phyloP scores from a whole-genome alignment of 2,113 vertebrate genomes.

The Deroptyus accipitrinus region DNA sequence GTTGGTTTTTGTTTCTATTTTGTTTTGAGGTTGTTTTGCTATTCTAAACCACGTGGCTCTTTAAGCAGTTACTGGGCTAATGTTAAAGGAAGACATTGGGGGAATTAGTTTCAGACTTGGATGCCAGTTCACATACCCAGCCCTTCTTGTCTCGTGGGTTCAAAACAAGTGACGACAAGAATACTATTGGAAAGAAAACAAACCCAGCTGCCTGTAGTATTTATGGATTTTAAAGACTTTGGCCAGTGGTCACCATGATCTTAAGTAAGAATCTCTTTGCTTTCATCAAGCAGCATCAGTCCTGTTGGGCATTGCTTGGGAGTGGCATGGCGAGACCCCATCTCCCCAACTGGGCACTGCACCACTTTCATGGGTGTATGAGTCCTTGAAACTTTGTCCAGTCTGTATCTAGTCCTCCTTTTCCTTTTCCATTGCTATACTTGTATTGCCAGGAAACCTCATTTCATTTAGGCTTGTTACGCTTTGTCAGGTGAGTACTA shows the following conservation, averaged over 20 bases:
- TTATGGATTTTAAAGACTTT: not conserved
- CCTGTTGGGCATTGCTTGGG: not conserved
- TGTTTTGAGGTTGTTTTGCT: slow-evolving; percentile 49
- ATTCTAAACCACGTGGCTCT: slow-evolving; percentile 65
- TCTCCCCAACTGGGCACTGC: not conserved
- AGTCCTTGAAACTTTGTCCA: not conserved
- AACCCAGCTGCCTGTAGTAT: not conserved
- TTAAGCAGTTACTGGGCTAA: slow-evolving; percentile 64
- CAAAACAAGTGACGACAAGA: not conserved
- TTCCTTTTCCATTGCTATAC: slow-evolving; percentile 43
- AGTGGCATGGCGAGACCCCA: not conserved
- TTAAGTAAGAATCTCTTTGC: not conserved
- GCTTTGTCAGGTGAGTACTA: slow-evolving; percentile 73
- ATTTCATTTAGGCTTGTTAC: slow-evolving; percentile 65
- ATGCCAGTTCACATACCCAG: slow-evolving; percentile 27
- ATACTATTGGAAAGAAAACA: not conserved
- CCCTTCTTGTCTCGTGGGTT: not conserved
- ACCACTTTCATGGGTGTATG: rapidly evolving
- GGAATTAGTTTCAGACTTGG: slow-evolving; percentile 66
- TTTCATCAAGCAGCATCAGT: not conserved
- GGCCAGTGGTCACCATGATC: not conserved
- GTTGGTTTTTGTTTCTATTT: slow-evolving; percentile 43
- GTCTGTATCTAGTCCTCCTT: slow-evolving; percentile 60
- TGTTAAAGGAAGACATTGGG: slow-evolving; percentile 60
- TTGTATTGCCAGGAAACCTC: slow-evolving; percentile 66